phyloP scores from a whole-genome alignment of 1,140 invertebrate genomes.

The Thereuonema tuberculata region DNA sequence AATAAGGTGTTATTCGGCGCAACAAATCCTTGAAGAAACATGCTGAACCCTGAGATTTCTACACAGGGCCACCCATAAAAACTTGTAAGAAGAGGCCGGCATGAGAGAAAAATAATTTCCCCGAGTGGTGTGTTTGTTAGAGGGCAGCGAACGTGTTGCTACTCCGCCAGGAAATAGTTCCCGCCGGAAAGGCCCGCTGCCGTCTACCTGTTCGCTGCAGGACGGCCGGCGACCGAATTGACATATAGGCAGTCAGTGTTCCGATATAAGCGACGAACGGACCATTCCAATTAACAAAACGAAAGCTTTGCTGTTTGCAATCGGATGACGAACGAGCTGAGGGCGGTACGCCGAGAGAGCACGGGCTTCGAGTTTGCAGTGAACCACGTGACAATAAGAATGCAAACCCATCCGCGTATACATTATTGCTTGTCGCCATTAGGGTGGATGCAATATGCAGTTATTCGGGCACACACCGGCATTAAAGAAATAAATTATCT shows the following conservation, averaged over 20 bases:
- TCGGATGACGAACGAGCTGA: background rate
- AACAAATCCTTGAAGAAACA: constrained; percentile 10
- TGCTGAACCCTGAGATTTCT: constrained; percentile 9
- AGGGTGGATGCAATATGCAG: too few species aligned
- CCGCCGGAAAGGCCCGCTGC: background rate
- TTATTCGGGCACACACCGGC: too few species aligned
- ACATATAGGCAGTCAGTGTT: background rate
- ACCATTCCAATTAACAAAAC: too few species aligned
- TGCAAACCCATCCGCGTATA: constrained; percentile 7
- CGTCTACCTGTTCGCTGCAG: background rate
- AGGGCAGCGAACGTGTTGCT: background rate
- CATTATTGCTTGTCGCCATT: constrained; percentile 8
- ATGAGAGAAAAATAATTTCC: constrained; percentile 11
- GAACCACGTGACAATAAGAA: constrained; percentile 3
- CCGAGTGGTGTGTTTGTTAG: constrained; percentile 6
- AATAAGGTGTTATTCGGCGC: constrained; percentile 9
- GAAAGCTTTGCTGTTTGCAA: background rate
- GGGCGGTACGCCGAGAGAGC: too few species aligned
- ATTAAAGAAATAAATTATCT: too few species aligned
- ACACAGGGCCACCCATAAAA: constrained; percentile 10
- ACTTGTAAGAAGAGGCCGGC: constrained; percentile 10
- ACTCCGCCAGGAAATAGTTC: constrained; percentile 3
- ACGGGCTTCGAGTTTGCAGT: background rate
- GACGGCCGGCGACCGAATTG: background rate
- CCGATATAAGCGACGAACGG: background rate